A percentile compares a stretch with the other conserved stretches of the same genome.
Evolutionary conservation across 2,888 invertebrate genomes (phyloP).

Genomic region (Diarsia dahlii): DNA sequence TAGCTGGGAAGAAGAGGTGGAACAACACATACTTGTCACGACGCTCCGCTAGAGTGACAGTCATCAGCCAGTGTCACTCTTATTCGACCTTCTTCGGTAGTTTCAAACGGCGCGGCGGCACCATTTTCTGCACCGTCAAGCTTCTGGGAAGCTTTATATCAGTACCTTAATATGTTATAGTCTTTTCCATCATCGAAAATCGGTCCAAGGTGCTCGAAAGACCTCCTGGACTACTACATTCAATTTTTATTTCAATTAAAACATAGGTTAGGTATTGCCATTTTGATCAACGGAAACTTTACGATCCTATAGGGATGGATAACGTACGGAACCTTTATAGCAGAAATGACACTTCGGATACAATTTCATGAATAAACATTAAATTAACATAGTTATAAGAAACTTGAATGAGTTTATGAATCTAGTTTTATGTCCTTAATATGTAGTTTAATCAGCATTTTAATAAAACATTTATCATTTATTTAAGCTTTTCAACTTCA

Average conservation of each 20-base stretch:
- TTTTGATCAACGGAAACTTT: neutral
- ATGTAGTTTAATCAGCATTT: neutral
- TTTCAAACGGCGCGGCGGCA: too few relatives aligned
- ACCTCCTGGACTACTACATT: neutral
- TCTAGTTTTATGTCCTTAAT: neutral
- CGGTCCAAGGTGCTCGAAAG: too few relatives aligned
- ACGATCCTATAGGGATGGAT: neutral
- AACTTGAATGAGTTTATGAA: conserved; percentile 6
- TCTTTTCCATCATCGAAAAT: neutral
- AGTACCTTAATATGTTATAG: too few relatives aligned
- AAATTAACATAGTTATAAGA: neutral
- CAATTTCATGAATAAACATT: neutral
- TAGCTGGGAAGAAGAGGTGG: too few relatives aligned
- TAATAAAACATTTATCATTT: conserved; percentile 1
- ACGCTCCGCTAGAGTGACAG: neutral
- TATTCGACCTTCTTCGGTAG: neutral
- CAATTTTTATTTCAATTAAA: neutral
- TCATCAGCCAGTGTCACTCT: neutral
- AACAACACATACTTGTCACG: too few relatives aligned
- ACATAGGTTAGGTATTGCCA: neutral
- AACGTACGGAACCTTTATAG: neutral
- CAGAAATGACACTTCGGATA: neutral
- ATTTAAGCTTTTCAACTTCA: neutral
- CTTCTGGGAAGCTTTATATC: neutral
- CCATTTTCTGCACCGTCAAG: too few relatives aligned